phyloP scores from a whole-genome alignment of 2,113 vertebrate species.

The Pangasianodon gigas region DNA sequence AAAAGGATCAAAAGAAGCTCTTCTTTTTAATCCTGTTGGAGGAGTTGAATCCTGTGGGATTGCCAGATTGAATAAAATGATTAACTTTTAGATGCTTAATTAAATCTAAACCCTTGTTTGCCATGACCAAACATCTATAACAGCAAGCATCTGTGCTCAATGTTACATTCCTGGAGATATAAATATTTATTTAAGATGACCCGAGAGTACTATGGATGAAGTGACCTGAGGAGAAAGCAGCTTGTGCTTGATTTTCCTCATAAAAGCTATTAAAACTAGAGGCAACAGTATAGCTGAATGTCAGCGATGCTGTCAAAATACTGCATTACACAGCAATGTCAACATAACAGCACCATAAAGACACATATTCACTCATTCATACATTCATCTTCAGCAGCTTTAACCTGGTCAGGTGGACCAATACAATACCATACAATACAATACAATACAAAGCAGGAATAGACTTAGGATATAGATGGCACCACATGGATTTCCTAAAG shows the following conservation, averaged over 20 bases:
- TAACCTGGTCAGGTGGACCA: not conserved
- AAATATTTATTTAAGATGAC: slow-evolving; percentile 27
- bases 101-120: slow-evolving; percentile 32
- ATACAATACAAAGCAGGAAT: not conserved
- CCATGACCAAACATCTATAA: slow-evolving; percentile 56
- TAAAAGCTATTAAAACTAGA: not conserved
- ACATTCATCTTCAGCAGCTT: not conserved
- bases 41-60: slow-evolving; percentile 23
- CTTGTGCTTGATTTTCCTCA: not conserved
- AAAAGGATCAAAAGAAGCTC: not conserved
- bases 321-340: not conserved
- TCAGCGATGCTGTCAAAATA: not conserved
- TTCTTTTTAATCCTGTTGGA: not conserved
- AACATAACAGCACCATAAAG: not conserved
- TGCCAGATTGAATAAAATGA: slow-evolving; percentile 50
- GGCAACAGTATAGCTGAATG: not conserved
- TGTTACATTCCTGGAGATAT: not conserved
- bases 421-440: not conserved
- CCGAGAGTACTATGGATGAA: not conserved
- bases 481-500: not conserved
- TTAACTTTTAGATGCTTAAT: slow-evolving; percentile 31
- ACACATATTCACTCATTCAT: not conserved
- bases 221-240: not conserved
- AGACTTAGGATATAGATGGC: not conserved
- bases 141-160: slow-evolving; percentile 3